Evolutionary conservation across 1,140 invertebrate species (phyloP), one percentile per base, ranked within the genome.

Genomic region (Sycobia sp.): DNA sequence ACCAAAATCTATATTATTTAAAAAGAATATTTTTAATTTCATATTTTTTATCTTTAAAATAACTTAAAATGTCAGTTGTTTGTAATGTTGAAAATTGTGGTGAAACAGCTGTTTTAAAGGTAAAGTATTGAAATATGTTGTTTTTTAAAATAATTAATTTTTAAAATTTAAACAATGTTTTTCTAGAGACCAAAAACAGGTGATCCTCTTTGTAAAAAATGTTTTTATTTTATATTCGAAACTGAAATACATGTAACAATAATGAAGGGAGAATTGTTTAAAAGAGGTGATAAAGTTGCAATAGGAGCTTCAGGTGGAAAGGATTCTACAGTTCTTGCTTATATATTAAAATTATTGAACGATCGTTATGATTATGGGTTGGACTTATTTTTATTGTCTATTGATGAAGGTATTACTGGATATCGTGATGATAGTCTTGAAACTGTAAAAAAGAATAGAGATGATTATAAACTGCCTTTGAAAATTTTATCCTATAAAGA

Each of bases 401-500:
- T 99, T 56, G 97, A 99, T 81, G 97, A 99, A 87, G 97, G 97
- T 68, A 67, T 76, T 74, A 53, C 62, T 85, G 97, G 97, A 1
- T 99, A 99, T 74, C 83, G 98, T 69, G 97, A 99, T 84, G 97
- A 99, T 79, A 99, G 97, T 79, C 84, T 99, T 34, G 91, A 98
- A 82, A 98, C 96, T 23, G 97, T 99, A 0, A 95, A 97, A 81
- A 87, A 92, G 76, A 99, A 99, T 75, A 84, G 91, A 70, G 88
- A 91, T 71, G 94, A 99, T 78, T 99, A 99, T 84, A 85, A 89
- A 66, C 89, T 99, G 80, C 92, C 95, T 36, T 82, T 99, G 27
- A 97, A 94, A 84, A 96, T 99, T 62, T 84, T 99, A 5, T 99
- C 96, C 0, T 99, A 99, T 77, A 90, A 99, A 85, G 95, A 99